Evolutionary conservation across 2,797 vertebrate species (phyloP), one percentile per base, ranked within the genome.

Genomic region (Hephaestus fuliginosus): DNA sequence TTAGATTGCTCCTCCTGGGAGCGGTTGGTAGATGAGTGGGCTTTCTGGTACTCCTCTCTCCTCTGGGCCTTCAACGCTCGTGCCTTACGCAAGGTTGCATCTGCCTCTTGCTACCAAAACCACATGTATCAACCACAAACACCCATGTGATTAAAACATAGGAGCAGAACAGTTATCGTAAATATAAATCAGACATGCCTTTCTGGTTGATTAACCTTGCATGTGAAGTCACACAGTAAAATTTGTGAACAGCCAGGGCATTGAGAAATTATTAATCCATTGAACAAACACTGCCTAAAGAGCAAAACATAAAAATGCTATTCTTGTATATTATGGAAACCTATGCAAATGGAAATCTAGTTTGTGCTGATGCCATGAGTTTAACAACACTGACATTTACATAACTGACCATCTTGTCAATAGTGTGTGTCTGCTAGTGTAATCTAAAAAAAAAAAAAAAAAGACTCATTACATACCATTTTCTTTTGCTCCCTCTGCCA

Each of bases 401-500:
- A 3, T 20, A 58, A 56, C 30, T 65, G 12, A 61, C 14, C 36
- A 12, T 36, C 44, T 25, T 20, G 41, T 76, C 78, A 43, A 52
- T 1, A 68, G 17, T 5, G 0, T 20, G 13, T 15, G 69, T 18
- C 3, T 53, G 18, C 41, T 49, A 64, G 48, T 46, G n/a, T 46
- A 22, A n/a, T 52, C 28, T 28, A 13, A 39, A 58, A 10, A 64
- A 7, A 17, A 25, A 25, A 33, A 3, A 33, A 33, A 33, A 33
- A 33, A 33, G 33, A 83, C 48, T 81, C 93, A 72, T 82, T 95
- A 96, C 96, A 94, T 95, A 99, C 98, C 97, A 98, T 96, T 97
- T 99, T 99, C 92, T 97, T 99, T 92, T 97, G 97, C 87, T 98
- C 97, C 87, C 97, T 95, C 91, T 99, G 98, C 98, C 98, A 99